A percentile compares a stretch with the other conserved stretches of the same genome.
Evolutionary conservation across 2,113 vertebrate genomes (phyloP).

Genomic region (Pachypanchax playfairii): DNA sequence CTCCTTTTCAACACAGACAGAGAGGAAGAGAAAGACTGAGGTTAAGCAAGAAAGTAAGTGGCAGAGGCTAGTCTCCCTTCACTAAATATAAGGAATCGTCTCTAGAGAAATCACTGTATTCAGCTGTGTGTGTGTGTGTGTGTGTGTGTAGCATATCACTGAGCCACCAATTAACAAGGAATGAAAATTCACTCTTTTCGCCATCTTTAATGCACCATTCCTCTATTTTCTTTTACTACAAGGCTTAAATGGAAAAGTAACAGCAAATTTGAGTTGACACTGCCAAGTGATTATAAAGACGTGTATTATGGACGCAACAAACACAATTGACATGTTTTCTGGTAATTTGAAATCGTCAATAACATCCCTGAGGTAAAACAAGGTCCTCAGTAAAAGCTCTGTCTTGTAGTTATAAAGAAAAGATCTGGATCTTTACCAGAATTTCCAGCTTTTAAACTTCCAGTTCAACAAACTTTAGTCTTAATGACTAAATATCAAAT

Average conservation of each 20-base stretch:
- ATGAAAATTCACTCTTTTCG: conserved; percentile 35
- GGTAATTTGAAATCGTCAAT: too few species aligned
- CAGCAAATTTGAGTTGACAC: too few species aligned
- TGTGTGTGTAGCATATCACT: conserved; percentile 42
- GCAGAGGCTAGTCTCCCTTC: conserved; percentile 65
- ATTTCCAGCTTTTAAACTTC: too few species aligned
- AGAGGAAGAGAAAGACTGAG: conserved; percentile 53
- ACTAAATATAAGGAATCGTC: conserved; percentile 60
- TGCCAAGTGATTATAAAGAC: too few species aligned
- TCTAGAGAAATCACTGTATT: conserved; percentile 46
- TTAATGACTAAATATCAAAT: too few species aligned
- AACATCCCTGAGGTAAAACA: too few species aligned
- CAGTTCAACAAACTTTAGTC: too few species aligned
- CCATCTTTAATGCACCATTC: conserved; percentile 28
- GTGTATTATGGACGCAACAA: too few species aligned
- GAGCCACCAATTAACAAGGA: conserved; percentile 60
- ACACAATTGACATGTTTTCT: too few species aligned
- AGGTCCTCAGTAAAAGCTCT: too few species aligned
- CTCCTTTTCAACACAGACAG: conserved; percentile 54
- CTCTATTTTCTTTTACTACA: conserved; percentile 25
- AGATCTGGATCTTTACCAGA: too few species aligned
- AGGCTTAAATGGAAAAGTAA: not conserved
- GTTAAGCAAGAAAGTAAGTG: conserved; percentile 64
- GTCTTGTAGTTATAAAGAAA: too few species aligned
- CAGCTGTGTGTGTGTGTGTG: conserved; percentile 16